Base-by-base conservation (phyloP, 2,888 invertebrate species). In the Eupithecia pulchellata region DNA sequence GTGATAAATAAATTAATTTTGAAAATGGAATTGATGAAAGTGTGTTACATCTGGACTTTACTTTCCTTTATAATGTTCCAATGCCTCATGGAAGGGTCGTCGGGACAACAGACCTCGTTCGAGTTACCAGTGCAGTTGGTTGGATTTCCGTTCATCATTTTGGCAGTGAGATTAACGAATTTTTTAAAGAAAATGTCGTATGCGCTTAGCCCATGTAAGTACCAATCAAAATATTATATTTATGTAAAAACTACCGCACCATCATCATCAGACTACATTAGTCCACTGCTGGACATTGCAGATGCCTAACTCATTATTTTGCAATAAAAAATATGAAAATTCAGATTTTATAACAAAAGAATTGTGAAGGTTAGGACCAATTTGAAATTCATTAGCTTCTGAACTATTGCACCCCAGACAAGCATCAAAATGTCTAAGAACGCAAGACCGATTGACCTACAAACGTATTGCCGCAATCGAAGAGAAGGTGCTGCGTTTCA, bases 121-220 rank as follows among this genome's bases (percentile, higher is more conserved):
- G 85, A 97, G 80, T 86, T 97, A 69, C 98, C 98, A 4, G 97
- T 98, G 20, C 97, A 98, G 85, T 90, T 98, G 65, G 94, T 98
- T 66, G 98, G 98, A 52, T 98, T 98, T 86, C 98, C 98, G 4
- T 96, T 97, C 74, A 97, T 98, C 80, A 96, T 97, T 68, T 90
- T 97, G 64, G 97, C 97, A 14, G 98, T 98, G 64, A 95, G 97
- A 80, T 86, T 98, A 70, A 96, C 97, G 1, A 97, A 97, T 91
- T 98, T 98, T 83, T 95, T 97, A 67, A 97, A 97, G 91, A 97
- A 97, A 88, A 91, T 98, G 79, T 96, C 97, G 5, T 98, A 98
- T 88, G 97, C 98, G 6, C 88, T 98, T 66, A 82, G 71, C 69
- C 82, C 82, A 78, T 80, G 82, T 82, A 76, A 78, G 70, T 75